These are phyloP conservation scores for Diogma glabrata DNA, from an alignment of 2,888 invertebrate genomes.

Conservation along the genomic window DNA sequence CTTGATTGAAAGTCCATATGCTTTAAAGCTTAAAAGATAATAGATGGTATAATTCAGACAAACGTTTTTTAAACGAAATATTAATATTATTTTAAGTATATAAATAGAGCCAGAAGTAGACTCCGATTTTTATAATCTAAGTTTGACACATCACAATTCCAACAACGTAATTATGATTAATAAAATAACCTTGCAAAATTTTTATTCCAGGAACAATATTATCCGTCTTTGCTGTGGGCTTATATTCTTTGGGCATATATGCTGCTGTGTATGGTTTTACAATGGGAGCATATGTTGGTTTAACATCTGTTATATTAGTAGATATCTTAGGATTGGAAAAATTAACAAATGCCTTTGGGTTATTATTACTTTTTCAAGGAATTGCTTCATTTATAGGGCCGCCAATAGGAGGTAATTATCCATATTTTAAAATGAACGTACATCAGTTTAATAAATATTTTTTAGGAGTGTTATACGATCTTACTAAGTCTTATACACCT, in stretches of 20 bases:
- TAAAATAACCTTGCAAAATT: constrained; percentile 10
- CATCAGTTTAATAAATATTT: constrained; percentile 20
- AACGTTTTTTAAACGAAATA: no score
- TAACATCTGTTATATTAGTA: constrained; percentile 90
- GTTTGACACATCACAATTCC: no score
- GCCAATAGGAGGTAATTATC: constrained; percentile 71
- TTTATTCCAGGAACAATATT: constrained; percentile 59
- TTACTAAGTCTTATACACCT: constrained; percentile 63
- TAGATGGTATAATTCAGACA: no score
- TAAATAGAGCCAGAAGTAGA: no score
- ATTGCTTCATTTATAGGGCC: constrained; percentile 86
- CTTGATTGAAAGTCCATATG: no score
- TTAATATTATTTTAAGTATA: no score
- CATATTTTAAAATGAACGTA: constrained; percentile 4
- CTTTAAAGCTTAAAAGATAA: no score
- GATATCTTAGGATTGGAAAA: constrained; percentile 87
- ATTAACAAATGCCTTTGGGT: constrained; percentile 90
- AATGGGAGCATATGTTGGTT: constrained; percentile 91
- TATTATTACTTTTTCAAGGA: constrained; percentile 86
- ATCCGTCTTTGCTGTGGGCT: constrained; percentile 63
- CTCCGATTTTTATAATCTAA: no score
- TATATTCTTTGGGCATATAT: constrained; percentile 62
- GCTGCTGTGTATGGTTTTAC: constrained; percentile 76
- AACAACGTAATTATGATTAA: not conserved
- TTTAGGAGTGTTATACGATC: constrained; percentile 75